phyloP scores from a whole-genome alignment of 2,113 vertebrate species.

The Aphelocoma coerulescens region DNA sequence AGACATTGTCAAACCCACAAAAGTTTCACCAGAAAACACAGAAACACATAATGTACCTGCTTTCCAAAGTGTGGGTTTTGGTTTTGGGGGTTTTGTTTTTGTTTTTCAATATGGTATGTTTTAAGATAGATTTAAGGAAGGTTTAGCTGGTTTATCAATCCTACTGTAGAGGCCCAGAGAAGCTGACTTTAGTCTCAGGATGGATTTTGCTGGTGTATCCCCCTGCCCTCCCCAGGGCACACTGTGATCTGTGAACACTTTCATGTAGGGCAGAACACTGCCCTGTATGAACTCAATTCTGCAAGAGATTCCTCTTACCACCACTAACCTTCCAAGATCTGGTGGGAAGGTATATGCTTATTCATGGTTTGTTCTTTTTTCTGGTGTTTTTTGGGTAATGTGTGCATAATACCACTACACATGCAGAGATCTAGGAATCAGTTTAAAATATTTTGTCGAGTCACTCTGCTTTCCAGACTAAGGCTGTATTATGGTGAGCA shows the following conservation, averaged over 20 bases:
- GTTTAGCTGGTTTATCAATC: neutral
- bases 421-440: neutral
- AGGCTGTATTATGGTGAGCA: neutral
- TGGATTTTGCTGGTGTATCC: neutral
- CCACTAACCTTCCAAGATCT: neutral
- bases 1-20: too few relatives aligned
- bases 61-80: neutral
- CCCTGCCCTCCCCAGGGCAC: fast-evolving
- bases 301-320: neutral
- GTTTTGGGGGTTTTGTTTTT: neutral
- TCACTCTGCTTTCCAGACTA: neutral
- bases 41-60: fast-evolving
- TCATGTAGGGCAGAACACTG: neutral
- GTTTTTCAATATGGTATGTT: neutral
- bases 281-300: neutral
- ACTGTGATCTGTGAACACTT: neutral
- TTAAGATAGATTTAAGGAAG: neutral
- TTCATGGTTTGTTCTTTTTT: neutral
- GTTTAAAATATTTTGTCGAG: neutral
- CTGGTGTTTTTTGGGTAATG: fast-evolving
- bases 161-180: neutral
- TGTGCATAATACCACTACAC: neutral
- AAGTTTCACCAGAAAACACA: neutral
- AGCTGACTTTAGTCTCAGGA: neutral
- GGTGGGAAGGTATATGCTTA: neutral